Evolutionary conservation across 2,888 invertebrate genomes (phyloP), one percentile per base, ranked within the genome.

Genomic region (Perdita meconis): DNA sequence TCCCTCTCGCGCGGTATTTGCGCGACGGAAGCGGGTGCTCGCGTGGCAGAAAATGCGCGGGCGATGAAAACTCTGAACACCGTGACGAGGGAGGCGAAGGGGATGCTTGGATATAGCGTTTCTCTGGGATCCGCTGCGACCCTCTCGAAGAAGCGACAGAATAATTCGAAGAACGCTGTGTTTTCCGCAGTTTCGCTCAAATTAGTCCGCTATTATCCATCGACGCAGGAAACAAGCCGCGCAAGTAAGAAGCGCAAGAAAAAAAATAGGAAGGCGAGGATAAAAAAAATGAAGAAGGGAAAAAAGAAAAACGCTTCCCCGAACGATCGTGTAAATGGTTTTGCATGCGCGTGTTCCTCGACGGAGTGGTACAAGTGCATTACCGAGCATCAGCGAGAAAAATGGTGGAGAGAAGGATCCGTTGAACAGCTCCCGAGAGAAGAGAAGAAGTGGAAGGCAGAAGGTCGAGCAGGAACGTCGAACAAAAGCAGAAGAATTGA

Each of bases 181-280:
- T 44, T 34, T n/a, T 55, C 16, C 34, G 10, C 19, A 16, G 65
- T 2, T n/a, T 56, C 57, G 50, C 38, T 19, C 59, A 36, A 63
- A 67, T 70, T 63, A 56, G 55, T n/a, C 10, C 55, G 12, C 26
- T 30, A 56, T 56, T 63, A 63, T 38, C 30, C 55, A n/a, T 38
- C 36, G 56, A 56, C 55, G 40, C 61, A 47, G 3, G 61, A 10
- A 40, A 13, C 12, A 24, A 13, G 40, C 16, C 19, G 30, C 0
- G 13, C 13, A 13, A 26, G n/a, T 22, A 24, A 24, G 47, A n/a
- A 36, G 19, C 26, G 8, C 16, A 13, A 56, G n/a, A 30, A 22
- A 22, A 50, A 57, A 16, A 22, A 47, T n/a, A 47, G 38, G 12
- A 61, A 24, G 24, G 3, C 30, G 2, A 30, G 3, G 30, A 2